These are phyloP conservation scores for Xenopus petersii DNA, from an alignment of 2,797 vertebrate species.

Conservation along the genomic window DNA sequence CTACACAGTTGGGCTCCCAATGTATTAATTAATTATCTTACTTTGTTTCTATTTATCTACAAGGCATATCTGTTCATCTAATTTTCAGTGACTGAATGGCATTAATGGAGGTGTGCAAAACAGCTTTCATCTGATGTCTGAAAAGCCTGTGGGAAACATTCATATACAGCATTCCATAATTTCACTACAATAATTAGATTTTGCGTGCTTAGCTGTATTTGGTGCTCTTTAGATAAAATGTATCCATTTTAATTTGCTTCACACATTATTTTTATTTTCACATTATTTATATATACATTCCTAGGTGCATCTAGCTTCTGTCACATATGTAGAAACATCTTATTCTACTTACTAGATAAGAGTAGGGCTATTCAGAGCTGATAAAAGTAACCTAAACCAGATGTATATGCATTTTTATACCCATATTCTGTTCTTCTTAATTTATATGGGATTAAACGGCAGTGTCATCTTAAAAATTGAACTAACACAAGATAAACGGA, in stretches of 20 bases:
- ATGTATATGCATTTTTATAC: too few relatives aligned
- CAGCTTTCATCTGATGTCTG: conserved; percentile 35
- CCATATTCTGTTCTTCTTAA: too few relatives aligned
- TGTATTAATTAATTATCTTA: conserved; percentile 41
- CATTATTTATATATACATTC: too few relatives aligned
- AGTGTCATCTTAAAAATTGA: too few relatives aligned
- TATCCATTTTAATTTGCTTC: background rate
- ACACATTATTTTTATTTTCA: too few relatives aligned
- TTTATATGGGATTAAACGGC: too few relatives aligned
- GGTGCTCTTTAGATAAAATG: conserved; percentile 10
- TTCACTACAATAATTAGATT: conserved; percentile 33
- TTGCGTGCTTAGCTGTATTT: conserved; percentile 1
- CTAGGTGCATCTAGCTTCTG: too few relatives aligned
- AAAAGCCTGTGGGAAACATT: conserved; percentile 36
- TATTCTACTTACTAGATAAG: too few relatives aligned
- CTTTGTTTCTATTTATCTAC: conserved; percentile 46
- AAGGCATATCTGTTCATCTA: conserved; percentile 41
- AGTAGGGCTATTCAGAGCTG: too few relatives aligned
- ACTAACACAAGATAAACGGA: too few relatives aligned
- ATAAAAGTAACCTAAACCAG: too few relatives aligned
- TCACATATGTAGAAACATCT: too few relatives aligned
- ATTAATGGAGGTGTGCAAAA: conserved; percentile 40
- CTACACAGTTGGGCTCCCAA: conserved; percentile 19
- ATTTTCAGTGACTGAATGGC: conserved; percentile 29
- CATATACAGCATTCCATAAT: conserved; percentile 22